phyloP scores from a whole-genome alignment of 2,888 invertebrate genomes.

The Coleophora deauratella region DNA sequence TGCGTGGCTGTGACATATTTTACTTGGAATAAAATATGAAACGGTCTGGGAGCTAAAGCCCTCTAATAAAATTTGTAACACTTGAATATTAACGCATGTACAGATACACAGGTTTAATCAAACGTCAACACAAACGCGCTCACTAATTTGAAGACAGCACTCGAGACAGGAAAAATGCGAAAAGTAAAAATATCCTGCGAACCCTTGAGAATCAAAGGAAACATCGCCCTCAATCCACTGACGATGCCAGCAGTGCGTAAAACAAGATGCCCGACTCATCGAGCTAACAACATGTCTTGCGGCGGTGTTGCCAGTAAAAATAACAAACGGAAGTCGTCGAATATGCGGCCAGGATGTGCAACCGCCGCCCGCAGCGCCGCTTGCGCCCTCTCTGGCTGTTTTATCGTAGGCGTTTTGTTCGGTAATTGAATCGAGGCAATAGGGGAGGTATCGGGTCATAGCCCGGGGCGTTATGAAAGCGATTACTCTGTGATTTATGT shows the following conservation, averaged over 20 bases:
- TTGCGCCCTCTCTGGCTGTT: conserved; percentile 21
- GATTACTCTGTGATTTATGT: conserved; percentile 39
- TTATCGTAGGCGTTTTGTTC: conserved; percentile 28
- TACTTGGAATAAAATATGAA: conserved; percentile 27
- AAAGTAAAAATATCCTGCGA: conserved; percentile 32
- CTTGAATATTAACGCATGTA: not conserved
- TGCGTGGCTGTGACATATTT: conserved; percentile 62
- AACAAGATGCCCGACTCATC: conserved; percentile 51
- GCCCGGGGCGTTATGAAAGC: conserved; percentile 29
- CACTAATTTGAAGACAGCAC: conserved; percentile 53
- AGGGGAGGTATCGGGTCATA: conserved; percentile 19
- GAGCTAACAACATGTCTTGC: conserved; percentile 44
- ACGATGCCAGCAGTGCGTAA: conserved; percentile 36
- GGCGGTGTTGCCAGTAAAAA: conserved; percentile 36
- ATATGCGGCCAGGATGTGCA: conserved; percentile 10
- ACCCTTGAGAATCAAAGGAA: conserved; percentile 50
- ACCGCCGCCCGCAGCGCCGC: conserved; percentile 20
- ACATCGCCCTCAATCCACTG: conserved; percentile 34
- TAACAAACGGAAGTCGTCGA: conserved; percentile 29
- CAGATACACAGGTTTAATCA: not conserved
- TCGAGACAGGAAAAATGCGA: conserved; percentile 37
- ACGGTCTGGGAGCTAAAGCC: conserved; percentile 9
- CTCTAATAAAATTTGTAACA: not conserved
- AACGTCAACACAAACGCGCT: conserved; percentile 8
- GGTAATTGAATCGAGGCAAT: conserved; percentile 34